Conservation (phyloP, 2,888 invertebrate species). For the Pristionchus arcanus region DNA sequence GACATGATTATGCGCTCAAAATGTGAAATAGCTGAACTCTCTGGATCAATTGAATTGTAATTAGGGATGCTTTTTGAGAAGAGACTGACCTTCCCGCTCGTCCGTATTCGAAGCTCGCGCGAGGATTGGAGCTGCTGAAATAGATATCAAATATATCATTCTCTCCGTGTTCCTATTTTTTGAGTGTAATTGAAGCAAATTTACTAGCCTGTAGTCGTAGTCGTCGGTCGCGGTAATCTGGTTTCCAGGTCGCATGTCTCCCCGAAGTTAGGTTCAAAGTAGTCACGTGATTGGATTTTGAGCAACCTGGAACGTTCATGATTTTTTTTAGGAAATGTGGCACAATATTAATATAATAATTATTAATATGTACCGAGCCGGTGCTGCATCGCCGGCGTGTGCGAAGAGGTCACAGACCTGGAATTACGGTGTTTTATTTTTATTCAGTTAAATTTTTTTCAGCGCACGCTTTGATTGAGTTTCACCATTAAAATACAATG, state of each 20-base stretch:
- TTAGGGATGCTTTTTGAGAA: no score
- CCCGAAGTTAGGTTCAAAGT: conserved; percentile 76
- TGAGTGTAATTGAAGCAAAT: neutral
- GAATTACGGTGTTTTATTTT: neutral
- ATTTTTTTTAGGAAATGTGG: neutral
- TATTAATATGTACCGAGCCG: conserved; percentile 62
- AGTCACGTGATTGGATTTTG: conserved; percentile 78
- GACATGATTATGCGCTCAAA: no score
- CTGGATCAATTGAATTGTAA: no score
- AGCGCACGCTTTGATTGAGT: no score
- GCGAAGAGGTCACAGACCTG: conserved; percentile 79
- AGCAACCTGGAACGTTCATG: conserved; percentile 62
- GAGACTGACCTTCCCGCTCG: neutral
- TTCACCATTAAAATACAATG: neutral
- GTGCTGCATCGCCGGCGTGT: conserved; percentile 76
- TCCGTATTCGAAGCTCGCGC: conserved; percentile 34
- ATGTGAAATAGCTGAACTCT: no score
- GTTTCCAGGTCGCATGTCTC: conserved; percentile 59
- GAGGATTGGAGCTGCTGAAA: conserved; percentile 23
- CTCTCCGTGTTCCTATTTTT: neutral
- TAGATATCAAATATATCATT: neutral
- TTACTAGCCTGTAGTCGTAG: neutral
- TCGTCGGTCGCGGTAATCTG: neutral
- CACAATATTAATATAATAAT: neutral
- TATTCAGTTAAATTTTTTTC: no score